Evolutionary conservation across 2,888 invertebrate species (phyloP), one percentile per base, ranked within the genome.

Genomic region (Trachelus troglodyta): DNA sequence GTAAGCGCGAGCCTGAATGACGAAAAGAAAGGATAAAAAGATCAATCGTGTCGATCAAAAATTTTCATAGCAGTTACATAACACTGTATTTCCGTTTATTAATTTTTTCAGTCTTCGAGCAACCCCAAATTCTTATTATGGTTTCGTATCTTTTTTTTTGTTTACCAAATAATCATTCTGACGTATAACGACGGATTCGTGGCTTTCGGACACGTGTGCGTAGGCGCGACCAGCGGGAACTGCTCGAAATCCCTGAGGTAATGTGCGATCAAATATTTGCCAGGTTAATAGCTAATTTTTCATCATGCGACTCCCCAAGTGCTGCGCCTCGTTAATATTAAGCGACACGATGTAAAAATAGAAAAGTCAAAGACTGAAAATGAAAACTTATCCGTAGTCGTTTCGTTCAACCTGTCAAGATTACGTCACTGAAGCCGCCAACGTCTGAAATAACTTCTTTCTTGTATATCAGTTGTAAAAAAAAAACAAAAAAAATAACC

Each of bases 231-330:
- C 9, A 56, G 23, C 9, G 9, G 31, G 71, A 11, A 9, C 71
- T 31, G 9, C 31, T 23, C 31, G 33, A 71, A 71, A 71, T 12
- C 71, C 71, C 31, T 71, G 31, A 9, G 31, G 15, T 71, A 71
- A 71, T 1, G 71, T 31, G 12, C 15, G 31, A 4, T 73, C 78
- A 78, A 78, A 78, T 73, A 76, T 78, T 78, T 78, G 35, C 73
- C 23, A n/a, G 56, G 31, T 35, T 78, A 73, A 76, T 78, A 76
- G 76, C 73, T 76, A 73, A 75, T 78, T 78, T 78, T 78, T 78
- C 73, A 78, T 73, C 76, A 23, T 40, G 35, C 68, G 78, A 73
- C 73, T 68, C 75, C 9, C 56, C 15, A 1, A 15, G 6, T 0
- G 23, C 40, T 23, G 40, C 40, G 4, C 15, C 4, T 3, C 37